Base-by-base conservation (phyloP, 1,140 invertebrate genomes). In the Copidosoma floridanum region DNA sequence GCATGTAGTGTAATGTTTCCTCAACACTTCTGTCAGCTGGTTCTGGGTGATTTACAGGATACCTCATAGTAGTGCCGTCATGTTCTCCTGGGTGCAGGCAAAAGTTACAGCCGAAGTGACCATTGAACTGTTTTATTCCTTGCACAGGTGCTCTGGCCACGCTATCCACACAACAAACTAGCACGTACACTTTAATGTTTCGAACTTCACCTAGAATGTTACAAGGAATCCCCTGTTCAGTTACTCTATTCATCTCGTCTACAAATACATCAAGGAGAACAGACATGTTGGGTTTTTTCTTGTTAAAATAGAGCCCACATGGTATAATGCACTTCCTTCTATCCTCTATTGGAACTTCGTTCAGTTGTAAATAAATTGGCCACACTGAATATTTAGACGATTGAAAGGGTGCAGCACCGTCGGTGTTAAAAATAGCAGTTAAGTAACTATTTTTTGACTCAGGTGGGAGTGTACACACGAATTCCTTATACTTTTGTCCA, bases 91-190 rank as follows among this genome's bases (percentile, higher is more conserved):
- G 7, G 32, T 43, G 43, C 41, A 37, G 38, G 24, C 52, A 40
- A 23, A 44, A 55, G 24, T 21, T 40, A 40, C 59, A 61, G 2
- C 50, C 59, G 29, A 23, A 55, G n/a, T n/a, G n/a, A n/a, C n/a
- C n/a, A n/a, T n/a, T n/a, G n/a, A n/a, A n/a, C n/a, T n/a, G n/a
- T n/a, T 21, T 54, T 35, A 11, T 55, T 55, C n/a, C 7, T 53
- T 29, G 41, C 43, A 8, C 7, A 3, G 10, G 41, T 43, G 41
- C 41, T 43, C 18, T 43, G 18, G 41, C 41, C 6, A 43, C 41
- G 18, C 6, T 12, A 18, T 43, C 41, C 18, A 43, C 41, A 11
- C 8, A 10, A 11, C 10, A 43, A 12, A 43, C 10, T 18, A 43
- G 18, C 10, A 7, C 7, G 18, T 12, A 43, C 10, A 43, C 41